Conservation (phyloP, 2,888 invertebrate species). For the Drosophila mimica region DNA sequence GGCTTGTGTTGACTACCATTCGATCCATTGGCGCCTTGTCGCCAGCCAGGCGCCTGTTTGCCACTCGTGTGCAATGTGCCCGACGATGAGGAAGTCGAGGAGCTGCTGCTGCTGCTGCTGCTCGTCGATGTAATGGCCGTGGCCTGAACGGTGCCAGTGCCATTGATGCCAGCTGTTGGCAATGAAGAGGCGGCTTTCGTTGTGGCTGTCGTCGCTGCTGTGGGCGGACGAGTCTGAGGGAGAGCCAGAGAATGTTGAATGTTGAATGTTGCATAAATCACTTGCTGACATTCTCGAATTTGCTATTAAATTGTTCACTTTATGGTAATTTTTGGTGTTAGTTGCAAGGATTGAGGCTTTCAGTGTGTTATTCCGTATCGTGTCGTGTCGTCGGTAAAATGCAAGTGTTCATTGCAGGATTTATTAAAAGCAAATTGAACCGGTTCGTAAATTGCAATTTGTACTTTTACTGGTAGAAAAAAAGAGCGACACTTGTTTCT, state of each 20-base stretch:
- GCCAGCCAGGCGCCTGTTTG: constrained; percentile 82
- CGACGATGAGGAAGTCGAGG: constrained; percentile 14
- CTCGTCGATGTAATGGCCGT: constrained; percentile 65
- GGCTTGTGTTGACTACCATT: constrained; percentile 82
- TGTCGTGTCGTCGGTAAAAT: background rate
- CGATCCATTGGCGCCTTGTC: constrained; percentile 68
- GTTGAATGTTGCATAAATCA: constrained; percentile 9
- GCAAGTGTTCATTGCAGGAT: background rate
- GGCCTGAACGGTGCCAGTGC: constrained; percentile 68
- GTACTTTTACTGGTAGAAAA: background rate
- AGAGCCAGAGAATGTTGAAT: background rate
- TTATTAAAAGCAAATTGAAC: background rate
- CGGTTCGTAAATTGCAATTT: background rate
- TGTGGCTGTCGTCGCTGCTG: constrained; percentile 41
- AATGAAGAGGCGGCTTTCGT: constrained; percentile 31
- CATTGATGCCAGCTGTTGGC: constrained; percentile 57
- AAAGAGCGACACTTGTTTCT: background rate
- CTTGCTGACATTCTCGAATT: constrained; percentile 11
- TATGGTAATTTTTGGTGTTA: background rate
- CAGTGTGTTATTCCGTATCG: background rate
- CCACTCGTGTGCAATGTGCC: constrained; percentile 51
- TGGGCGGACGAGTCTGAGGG: constrained; percentile 56
- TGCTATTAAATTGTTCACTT: background rate
- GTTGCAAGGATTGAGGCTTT: background rate
- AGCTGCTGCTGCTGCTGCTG: constrained; percentile 22